Percentiles rank a stretch among this genome's conserved stretches.
phyloP scores from a whole-genome alignment of 2,888 invertebrate species.

The Troilus luridus region DNA sequence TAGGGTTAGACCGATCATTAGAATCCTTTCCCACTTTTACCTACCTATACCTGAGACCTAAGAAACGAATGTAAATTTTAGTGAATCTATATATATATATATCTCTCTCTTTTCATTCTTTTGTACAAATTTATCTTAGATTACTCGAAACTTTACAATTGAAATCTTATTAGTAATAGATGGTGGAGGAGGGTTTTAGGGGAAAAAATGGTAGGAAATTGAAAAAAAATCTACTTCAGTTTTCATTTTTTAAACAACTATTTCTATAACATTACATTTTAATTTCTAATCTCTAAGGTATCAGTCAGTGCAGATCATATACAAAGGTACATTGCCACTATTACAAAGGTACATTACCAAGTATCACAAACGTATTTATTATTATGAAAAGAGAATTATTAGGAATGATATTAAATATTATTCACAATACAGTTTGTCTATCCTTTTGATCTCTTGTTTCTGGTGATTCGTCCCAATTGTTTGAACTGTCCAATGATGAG shows the following conservation, averaged over 20 bases:
- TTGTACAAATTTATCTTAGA: not conserved
- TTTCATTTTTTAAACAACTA: no score
- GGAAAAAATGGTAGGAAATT: not conserved
- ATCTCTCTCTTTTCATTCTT: not conserved
- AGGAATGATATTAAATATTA: not conserved
- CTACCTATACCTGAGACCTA: no score
- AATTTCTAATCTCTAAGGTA: not conserved
- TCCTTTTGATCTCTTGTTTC: slow-evolving; percentile 45
- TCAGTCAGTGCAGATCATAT: not conserved
- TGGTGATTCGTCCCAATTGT: slow-evolving; percentile 70
- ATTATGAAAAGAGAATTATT: not conserved
- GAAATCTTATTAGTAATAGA: not conserved
- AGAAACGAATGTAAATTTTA: no score
- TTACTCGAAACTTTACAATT: not conserved
- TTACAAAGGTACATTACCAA: not conserved
- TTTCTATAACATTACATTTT: not conserved
- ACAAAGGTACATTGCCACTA: no score
- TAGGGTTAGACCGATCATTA: no score
- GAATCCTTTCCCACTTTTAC: no score
- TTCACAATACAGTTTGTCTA: not conserved
- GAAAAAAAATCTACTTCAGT: no score
- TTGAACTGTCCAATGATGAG: slow-evolving; percentile 78
- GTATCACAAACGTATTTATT: not conserved
- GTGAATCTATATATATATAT: no score
- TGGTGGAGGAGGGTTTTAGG: not conserved